Evolutionary conservation across 2,113 vertebrate genomes (phyloP), one percentile per base, ranked within the genome.

Genomic region (Pithys albifrons): DNA sequence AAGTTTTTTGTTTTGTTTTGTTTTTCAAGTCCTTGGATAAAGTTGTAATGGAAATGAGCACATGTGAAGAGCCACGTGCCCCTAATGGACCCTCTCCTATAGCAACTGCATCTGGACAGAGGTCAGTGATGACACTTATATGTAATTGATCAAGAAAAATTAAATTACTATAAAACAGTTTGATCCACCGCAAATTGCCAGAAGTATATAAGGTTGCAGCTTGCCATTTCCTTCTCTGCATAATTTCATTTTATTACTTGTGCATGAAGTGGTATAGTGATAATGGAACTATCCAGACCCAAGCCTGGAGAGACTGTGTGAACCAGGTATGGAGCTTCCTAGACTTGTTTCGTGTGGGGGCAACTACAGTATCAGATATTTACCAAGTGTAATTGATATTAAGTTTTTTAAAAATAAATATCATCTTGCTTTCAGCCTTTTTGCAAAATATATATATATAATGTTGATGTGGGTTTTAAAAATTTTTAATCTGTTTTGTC

Each of bases 31-130:
- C 98, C 46, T 97, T 99, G 93, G 99, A 99, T 98, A 99, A 99
- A 98, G 99, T 99, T 59, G 98, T 99, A 88, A 99, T 99, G 99
- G 99, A 99, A 97, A 99, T 99, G 99, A 99, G 99, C 91, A 99
- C 99, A 59, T 99, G 99, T 97, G 99, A 99, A 93, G 99, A 99
- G 87, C 99, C 99, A 54, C 98, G 99, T 73, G 97, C 98, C 37
- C 99, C 99, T 64, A 99, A 99, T 71, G 99, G 99, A 43, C 99
- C 99, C 4, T 99, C 99, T 76, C 99, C 99, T 69, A 99, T 99
- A 97, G 99, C 99, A 95, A 99, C 99, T 71, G 99, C 99, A 72
- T 99, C 99, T 2, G 99, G 99, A 94, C 99, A 99, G 95, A 99
- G 99, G 99, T 99, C 79, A 97, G 97, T 66, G 71, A 28, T 37